Base-by-base conservation (phyloP, 2,797 vertebrate species). In the Anomalospiza imberbis region DNA sequence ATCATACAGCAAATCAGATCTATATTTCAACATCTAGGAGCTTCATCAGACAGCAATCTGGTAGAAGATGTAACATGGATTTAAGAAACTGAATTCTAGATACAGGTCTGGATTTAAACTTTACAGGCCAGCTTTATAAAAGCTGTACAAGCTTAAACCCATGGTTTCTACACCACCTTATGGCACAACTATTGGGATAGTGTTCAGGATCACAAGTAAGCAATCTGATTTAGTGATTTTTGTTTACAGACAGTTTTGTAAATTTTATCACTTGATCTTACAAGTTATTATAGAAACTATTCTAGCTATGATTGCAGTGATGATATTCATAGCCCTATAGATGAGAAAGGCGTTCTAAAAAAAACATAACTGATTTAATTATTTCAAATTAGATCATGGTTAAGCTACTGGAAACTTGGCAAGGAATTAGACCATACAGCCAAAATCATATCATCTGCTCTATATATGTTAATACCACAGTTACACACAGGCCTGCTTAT, bases 341-440 rank as follows among this genome's bases (percentile, higher is more conserved):
- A 84, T 44, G 6, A 92, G 50, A 93, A 74, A 58, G 32, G 36
- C 66, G 28, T 73, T 88, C 38, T 79, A 81, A 92, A 91, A 83
- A 72, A 53, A 47, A 0, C 9, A 9, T 12, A 60, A 29, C 13
- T 74, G 62, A 85, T 72, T 76, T 70, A 86, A 84, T 94, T 84
- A 82, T 92, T 94, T 91, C 68, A 91, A 82, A 95, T 90, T 93
- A 95, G 60, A 85, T 79, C n/a, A 88, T 89, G 74, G 81, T 84
- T 90, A 85, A 94, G 58, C 76, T 91, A 62, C 58, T 75, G 90
- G 93, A 96, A 94, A 90, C 63, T 85, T 93, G 88, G 73, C 73
- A 88, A 82, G 60, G 53, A 82, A 55, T 62, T 73, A 42, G 38
- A 78, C 17, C 21, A 79, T 71, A 67, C 63, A 91, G 84, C n/a